A percentile compares a stretch with the other conserved stretches of the same genome.
Conservation (phyloP, 2,888 invertebrate genomes). For the Colletes collaris region DNA sequence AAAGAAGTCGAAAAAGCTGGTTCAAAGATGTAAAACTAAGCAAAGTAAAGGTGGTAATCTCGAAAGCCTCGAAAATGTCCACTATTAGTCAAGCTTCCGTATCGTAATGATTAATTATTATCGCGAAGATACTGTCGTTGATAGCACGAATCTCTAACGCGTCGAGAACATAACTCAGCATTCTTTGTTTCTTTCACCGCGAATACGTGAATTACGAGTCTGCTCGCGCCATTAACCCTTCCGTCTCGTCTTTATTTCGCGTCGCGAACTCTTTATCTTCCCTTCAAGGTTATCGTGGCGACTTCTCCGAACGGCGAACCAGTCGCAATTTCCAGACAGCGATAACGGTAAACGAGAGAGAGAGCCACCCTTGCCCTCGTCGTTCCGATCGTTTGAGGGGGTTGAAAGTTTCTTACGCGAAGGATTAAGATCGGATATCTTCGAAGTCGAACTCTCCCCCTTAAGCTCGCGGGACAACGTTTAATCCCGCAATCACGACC, state of each 20-base stretch:
- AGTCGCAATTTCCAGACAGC: conserved; percentile 47
- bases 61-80: too few relatives aligned
- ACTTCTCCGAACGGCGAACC: conserved; percentile 46
- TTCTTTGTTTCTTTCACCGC: too few relatives aligned
- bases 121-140: too few relatives aligned
- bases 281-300: conserved; percentile 45
- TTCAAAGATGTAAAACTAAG: too few relatives aligned
- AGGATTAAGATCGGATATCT: conserved; percentile 64
- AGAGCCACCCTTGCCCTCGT: conserved; percentile 1
- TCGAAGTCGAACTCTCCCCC: conserved; percentile 28
- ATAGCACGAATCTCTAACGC: too few relatives aligned
- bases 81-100: too few relatives aligned
- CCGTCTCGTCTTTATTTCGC: conserved; percentile 13
- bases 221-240: not conserved
- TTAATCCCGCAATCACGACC: conserved; percentile 64
- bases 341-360: conserved; percentile 58
- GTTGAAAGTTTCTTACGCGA: conserved; percentile 46
- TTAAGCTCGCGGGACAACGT: conserved; percentile 57
- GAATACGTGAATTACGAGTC: too few relatives aligned
- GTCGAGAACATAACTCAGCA: too few relatives aligned
- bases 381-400: conserved; percentile 12
- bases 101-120: too few relatives aligned
- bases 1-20: too few relatives aligned
- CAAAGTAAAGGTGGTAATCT: too few relatives aligned
- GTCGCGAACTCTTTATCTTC: conserved; percentile 40